phyloP scores from a whole-genome alignment of 1,140 invertebrate genomes.

The Brachionus asplanchnoidis region DNA sequence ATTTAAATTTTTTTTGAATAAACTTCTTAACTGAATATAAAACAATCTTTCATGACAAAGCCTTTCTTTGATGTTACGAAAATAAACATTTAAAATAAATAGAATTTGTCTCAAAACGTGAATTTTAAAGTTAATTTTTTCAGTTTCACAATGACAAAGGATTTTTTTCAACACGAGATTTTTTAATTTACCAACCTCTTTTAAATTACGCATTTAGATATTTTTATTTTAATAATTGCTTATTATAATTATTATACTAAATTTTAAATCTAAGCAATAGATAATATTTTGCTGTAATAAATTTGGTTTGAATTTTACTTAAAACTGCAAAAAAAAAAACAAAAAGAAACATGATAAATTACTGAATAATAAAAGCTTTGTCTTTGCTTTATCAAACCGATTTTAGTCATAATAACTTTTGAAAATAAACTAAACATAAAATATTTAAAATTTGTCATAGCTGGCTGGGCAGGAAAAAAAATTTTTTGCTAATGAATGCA shows the following conservation, averaged over 20 bases:
- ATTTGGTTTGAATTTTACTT: too few species aligned
- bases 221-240: not conserved
- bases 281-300: too few species aligned
- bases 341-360: too few species aligned
- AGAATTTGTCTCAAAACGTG: not conserved
- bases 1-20: too few species aligned
- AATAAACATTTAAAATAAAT: not conserved
- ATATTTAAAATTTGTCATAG: not conserved
- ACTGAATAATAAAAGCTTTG: too few species aligned
- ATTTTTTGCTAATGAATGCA: not conserved
- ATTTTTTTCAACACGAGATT: not conserved
- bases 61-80: too few species aligned
- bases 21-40: too few species aligned
- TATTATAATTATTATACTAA: not conserved
- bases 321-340: too few species aligned
- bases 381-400: too few species aligned
- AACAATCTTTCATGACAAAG: too few species aligned
- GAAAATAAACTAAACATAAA: not conserved
- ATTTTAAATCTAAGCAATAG: not conserved
- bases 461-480: not conserved
- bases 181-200: not conserved
- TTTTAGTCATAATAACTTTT: not conserved
- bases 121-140: not conserved
- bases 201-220: not conserved
- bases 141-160: not conserved